Percentiles rank a stretch among this genome's conserved stretches.
Evolutionary conservation across 1,140 invertebrate species (phyloP).

Genomic region (Aphelenchoides fujianensis): DNA sequence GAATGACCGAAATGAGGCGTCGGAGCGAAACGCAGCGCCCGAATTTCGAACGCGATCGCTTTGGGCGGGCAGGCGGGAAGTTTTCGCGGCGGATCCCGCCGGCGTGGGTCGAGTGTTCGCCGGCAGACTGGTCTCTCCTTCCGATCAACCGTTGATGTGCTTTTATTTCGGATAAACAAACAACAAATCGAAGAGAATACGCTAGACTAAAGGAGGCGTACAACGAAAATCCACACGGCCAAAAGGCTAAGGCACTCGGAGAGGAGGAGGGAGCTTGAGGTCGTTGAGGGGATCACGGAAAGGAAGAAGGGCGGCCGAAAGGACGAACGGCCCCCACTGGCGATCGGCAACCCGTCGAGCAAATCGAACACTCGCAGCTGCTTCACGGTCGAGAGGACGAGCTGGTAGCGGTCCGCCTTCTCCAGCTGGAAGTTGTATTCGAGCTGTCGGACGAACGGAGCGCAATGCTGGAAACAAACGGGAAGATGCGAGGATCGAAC

Average conservation of each 20-base stretch:
- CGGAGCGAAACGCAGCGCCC: too few species aligned
- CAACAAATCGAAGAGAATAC: too few species aligned
- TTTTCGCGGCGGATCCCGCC: too few species aligned
- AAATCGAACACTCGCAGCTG: conserved; percentile 47
- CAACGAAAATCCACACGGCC: not conserved
- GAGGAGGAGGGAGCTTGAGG: not conserved
- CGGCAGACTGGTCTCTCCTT: too few species aligned
- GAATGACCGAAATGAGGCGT: too few species aligned
- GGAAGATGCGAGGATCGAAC: not conserved
- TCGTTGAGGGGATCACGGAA: not conserved
- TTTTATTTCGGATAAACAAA: too few species aligned
- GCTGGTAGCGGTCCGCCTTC: conserved; percentile 45
- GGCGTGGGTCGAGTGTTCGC: too few species aligned
- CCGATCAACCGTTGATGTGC: too few species aligned
- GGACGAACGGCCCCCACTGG: not conserved
- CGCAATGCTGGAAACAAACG: conserved; percentile 37
- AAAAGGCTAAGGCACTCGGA: not conserved
- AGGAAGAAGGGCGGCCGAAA: not conserved
- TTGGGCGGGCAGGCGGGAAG: too few species aligned
- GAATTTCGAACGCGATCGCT: too few species aligned
- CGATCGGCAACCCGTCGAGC: conserved; percentile 33
- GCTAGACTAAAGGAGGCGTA: too few species aligned
- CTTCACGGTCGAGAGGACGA: conserved; percentile 51
- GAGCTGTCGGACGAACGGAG: conserved; percentile 43
- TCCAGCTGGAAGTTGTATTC: conserved; percentile 46